Conservation (phyloP, 1,140 invertebrate species). For the Drosophila chauvacae region DNA sequence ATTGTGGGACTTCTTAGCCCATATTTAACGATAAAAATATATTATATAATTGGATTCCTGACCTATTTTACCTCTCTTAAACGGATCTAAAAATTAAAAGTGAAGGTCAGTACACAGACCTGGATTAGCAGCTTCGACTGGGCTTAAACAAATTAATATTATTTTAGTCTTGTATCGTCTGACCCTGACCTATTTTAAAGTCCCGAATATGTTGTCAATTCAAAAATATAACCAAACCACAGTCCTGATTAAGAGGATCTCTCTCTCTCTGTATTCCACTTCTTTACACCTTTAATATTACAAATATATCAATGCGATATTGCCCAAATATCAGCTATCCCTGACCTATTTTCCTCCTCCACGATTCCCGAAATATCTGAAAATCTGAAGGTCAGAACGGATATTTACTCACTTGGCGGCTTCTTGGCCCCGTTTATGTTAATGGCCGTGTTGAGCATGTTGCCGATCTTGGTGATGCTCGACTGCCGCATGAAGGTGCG, state of each 20-base stretch:
- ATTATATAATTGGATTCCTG: too few relatives aligned
- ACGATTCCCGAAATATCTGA: background rate
- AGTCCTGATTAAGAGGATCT: background rate
- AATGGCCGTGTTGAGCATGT: slow-evolving; percentile 88
- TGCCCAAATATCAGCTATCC: background rate
- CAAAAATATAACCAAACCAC: background rate
- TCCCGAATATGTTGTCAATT: too few relatives aligned
- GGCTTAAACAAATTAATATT: too few relatives aligned
- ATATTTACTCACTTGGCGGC: slow-evolving; percentile 74
- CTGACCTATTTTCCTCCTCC: background rate
- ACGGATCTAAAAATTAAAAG: too few relatives aligned
- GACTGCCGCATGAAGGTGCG: slow-evolving; percentile 87
- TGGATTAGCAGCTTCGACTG: too few relatives aligned
- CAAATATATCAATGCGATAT: background rate
- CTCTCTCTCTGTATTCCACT: background rate
- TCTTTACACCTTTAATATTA: background rate
- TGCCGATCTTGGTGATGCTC: slow-evolving; percentile 88
- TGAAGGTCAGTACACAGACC: too few relatives aligned
- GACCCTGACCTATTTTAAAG: too few relatives aligned
- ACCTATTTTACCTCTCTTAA: too few relatives aligned
- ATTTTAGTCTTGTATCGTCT: too few relatives aligned
- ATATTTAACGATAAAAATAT: too few relatives aligned
- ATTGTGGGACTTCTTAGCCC: too few relatives aligned
- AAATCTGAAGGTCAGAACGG: slow-evolving; percentile 4
- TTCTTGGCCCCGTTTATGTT: slow-evolving; percentile 85